These are phyloP conservation scores for Apogon hyalosoma DNA, from an alignment of 2,797 vertebrate genomes.

Conservation along the genomic window DNA sequence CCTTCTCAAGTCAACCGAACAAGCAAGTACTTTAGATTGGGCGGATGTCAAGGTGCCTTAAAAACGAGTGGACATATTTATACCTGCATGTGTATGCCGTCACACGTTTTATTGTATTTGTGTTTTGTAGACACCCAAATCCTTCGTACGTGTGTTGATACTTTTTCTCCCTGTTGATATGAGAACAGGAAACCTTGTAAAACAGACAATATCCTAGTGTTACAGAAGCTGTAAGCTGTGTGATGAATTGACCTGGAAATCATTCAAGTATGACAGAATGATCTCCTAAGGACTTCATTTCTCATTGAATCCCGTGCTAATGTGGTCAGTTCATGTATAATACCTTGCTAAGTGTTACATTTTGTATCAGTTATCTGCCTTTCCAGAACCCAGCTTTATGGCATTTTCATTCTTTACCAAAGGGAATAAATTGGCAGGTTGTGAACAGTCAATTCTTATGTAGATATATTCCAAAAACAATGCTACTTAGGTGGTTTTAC, in stretches of 20 bases:
- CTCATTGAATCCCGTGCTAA: neutral
- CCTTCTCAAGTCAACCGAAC: conserved; percentile 18
- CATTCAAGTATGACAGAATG: neutral
- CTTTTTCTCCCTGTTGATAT: neutral
- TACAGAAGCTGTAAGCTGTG: too few species aligned
- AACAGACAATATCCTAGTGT: neutral
- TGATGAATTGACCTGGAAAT: too few species aligned
- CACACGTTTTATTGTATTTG: conserved; percentile 1
- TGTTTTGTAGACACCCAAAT: neutral
- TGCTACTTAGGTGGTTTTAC: neutral
- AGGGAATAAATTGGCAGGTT: neutral
- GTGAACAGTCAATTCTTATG: neutral
- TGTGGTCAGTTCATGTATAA: neutral
- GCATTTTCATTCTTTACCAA: neutral
- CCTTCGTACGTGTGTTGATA: neutral
- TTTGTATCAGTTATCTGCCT: neutral
- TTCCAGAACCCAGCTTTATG: neutral
- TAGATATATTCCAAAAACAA: conserved; percentile 6
- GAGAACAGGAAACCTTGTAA: neutral
- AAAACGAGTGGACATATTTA: neutral
- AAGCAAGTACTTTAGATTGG: neutral
- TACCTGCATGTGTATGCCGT: neutral
- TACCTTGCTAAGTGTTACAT: neutral
- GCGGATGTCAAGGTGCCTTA: neutral
- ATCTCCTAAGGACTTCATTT: neutral